Evolutionary conservation across 2,888 invertebrate species (phyloP).

Genomic region (Hemaris fuciformis): DNA sequence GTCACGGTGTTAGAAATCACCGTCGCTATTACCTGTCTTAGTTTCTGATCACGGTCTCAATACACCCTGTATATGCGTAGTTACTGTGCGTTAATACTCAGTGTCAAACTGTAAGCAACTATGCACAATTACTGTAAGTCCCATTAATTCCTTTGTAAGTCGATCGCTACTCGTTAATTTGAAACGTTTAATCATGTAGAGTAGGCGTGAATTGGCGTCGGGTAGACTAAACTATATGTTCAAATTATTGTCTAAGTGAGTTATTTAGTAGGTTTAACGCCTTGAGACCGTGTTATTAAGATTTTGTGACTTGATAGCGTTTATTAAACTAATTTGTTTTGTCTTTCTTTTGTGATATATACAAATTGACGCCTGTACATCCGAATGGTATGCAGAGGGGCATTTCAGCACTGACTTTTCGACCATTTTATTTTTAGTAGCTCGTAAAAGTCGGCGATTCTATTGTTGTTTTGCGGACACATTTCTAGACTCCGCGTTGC

Average conservation of each 20-base stretch:
- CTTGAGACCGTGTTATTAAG: background rate
- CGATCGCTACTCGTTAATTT: constrained; percentile 1
- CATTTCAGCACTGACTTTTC: too few species aligned
- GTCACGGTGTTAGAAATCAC: too few species aligned
- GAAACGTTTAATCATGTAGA: background rate
- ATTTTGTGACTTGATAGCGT: background rate
- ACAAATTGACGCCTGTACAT: too few species aligned
- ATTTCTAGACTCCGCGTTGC: too few species aligned
- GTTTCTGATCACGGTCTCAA: too few species aligned
- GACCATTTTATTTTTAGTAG: too few species aligned
- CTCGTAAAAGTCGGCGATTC: too few species aligned
- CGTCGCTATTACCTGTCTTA: too few species aligned
- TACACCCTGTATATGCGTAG: too few species aligned
- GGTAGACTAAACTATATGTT: background rate
- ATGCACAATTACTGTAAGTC: background rate
- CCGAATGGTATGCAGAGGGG: too few species aligned
- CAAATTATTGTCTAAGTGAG: background rate
- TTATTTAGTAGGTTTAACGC: background rate
- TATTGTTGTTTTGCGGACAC: too few species aligned
- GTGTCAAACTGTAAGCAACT: background rate
- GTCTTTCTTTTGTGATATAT: too few species aligned
- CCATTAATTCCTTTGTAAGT: background rate
- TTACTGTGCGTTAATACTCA: background rate
- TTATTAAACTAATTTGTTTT: background rate
- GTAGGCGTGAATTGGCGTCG: background rate